Base-by-base conservation (phyloP, 2,797 vertebrate species). In the Nothura maculosa region DNA sequence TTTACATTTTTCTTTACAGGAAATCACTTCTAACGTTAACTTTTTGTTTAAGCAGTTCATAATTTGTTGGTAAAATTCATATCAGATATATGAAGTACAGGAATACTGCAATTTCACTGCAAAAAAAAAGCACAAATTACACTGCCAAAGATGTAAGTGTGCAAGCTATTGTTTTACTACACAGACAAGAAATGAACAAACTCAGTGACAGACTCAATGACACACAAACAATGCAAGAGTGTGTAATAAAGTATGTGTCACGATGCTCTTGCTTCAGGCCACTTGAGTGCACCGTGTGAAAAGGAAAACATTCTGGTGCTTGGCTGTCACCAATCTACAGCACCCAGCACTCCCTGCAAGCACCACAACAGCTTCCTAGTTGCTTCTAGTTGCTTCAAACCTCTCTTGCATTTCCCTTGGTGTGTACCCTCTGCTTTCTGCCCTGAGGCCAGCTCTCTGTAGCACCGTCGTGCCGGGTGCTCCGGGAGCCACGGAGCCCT, bases 351-450 rank as follows among this genome's bases (percentile, higher is more conserved):
- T 78, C 55, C 32, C 45, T 36, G 66, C 34, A 81, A 73, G 57
- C 81, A 79, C 10, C 74, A 55, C 72, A 18, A 20, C 61, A 77
- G 58, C 57, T 48, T 62, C 80, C 47, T 24, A 48, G 14, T 12
- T 70, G 66, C 43, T 12, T 81, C 47, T 24, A 48, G 14, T 12
- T 70, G 66, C 43, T 12, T 57, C 87, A 32, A 34, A 16, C 6
- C 25, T 10, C 20, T 8, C 25, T 61, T 43, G 20, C 7, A 6
- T 6, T 21, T 28, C 20, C n/a, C 2, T 9, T 16, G 13, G 19
- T 2, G 6, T 38, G 2, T 1, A 8, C 20, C 25, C 34, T 5
- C 19, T 2, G 7, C 21, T 0, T 24, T 20, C 2, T 20, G 12
- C 21, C 28, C 58, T 36, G 27, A 28, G 19, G 18, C 30, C 12